These are phyloP conservation scores for Blomia tropicalis DNA, from an alignment of 2,888 invertebrate species.

Conservation along the genomic window DNA sequence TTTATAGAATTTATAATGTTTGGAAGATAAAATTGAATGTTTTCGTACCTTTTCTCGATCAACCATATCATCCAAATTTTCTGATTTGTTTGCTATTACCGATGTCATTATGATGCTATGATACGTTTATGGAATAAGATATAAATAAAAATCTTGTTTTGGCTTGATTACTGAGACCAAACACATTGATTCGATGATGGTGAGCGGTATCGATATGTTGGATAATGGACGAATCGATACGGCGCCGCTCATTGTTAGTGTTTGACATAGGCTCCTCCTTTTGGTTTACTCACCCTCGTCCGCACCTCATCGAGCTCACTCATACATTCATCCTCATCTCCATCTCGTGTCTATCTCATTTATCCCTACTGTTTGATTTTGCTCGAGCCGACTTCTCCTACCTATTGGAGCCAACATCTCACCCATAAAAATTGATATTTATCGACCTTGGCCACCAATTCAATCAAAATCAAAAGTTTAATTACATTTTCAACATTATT, in stretches of 20 bases:
- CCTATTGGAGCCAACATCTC: too few species aligned
- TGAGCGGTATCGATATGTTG: not conserved
- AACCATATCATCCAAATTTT: conserved; percentile 46
- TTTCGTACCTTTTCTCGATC: conserved; percentile 65
- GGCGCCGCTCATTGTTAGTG: too few species aligned
- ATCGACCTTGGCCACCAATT: too few species aligned
- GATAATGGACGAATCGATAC: too few species aligned
- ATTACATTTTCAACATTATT: too few species aligned
- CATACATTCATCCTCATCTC: not conserved
- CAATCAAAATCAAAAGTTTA: too few species aligned
- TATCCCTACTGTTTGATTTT: not conserved
- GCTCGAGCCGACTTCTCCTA: not conserved
- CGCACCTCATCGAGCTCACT: not conserved
- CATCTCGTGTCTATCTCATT: not conserved
- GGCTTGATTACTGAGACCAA: too few species aligned
- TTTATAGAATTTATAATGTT: not conserved
- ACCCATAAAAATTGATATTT: too few species aligned
- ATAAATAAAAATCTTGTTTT: too few species aligned
- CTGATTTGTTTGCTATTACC: conserved; percentile 25
- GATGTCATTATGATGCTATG: conserved; percentile 25
- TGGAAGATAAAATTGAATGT: conserved; percentile 18
- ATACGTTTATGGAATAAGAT: too few species aligned
- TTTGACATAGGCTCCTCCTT: not conserved
- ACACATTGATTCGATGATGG: not conserved
- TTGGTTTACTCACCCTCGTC: not conserved